Evolutionary conservation across 2,888 invertebrate genomes (phyloP).

Genomic region (Opisthograptis luteolata): DNA sequence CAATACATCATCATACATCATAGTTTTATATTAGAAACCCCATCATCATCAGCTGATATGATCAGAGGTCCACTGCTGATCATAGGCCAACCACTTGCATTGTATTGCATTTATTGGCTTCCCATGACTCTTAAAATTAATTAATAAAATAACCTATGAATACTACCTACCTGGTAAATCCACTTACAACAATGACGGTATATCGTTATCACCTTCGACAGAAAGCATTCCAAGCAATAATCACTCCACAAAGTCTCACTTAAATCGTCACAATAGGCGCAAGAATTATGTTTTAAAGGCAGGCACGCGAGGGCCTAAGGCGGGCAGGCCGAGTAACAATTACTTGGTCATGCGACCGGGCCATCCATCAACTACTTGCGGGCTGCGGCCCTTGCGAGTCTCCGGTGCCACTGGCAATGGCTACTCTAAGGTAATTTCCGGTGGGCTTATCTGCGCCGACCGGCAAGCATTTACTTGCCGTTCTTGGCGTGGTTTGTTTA

Average conservation of each 20-base stretch:
- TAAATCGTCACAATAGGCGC: constrained; percentile 61
- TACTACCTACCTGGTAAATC: too few species aligned
- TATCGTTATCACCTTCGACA: constrained; percentile 33
- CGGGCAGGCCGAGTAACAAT: constrained; percentile 76
- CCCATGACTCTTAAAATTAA: constrained; percentile 1
- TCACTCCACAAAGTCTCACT: constrained; percentile 43
- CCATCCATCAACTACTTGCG: constrained; percentile 80
- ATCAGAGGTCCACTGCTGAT: too few species aligned
- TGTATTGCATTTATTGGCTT: not conserved
- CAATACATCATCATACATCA: too few species aligned
- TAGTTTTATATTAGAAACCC: too few species aligned
- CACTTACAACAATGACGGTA: constrained; percentile 1
- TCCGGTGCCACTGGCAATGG: constrained; percentile 65
- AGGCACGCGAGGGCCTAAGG: constrained; percentile 63
- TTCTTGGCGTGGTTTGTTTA: constrained; percentile 67
- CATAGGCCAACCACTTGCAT: too few species aligned
- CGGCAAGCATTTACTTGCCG: constrained; percentile 66
- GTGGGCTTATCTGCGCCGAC: constrained; percentile 71
- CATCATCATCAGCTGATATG: too few species aligned
- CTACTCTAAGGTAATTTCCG: constrained; percentile 82
- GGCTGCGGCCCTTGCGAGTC: constrained; percentile 6
- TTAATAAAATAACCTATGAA: not conserved
- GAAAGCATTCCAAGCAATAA: constrained; percentile 28
- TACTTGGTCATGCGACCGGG: constrained; percentile 78
- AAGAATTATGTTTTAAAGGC: constrained; percentile 64